These are phyloP conservation scores for Liodrosophila aerea DNA, from an alignment of 2,888 invertebrate species.

Conservation along the genomic window DNA sequence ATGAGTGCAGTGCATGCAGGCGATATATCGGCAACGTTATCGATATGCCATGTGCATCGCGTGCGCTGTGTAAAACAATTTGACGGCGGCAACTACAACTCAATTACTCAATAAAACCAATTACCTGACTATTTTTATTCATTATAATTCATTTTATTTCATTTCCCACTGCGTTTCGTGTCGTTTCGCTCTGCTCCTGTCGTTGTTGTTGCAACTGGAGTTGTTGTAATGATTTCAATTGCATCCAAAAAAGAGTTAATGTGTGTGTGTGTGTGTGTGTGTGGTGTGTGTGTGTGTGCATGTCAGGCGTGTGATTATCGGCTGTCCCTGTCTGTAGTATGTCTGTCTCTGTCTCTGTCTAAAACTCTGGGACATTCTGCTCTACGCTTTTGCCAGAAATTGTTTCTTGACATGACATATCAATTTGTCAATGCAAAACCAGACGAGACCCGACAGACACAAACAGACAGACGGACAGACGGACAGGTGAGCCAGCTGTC, in stretches of 20 bases:
- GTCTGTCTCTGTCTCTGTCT: constrained; percentile 11
- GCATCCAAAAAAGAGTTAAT: constrained; percentile 45
- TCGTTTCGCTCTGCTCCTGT: constrained; percentile 54
- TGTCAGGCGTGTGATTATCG: constrained; percentile 74
- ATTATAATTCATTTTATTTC: constrained; percentile 78
- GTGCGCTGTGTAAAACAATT: constrained; percentile 75
- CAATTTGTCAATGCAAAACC: constrained; percentile 78
- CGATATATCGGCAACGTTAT: constrained; percentile 1
- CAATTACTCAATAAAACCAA: constrained; percentile 79
- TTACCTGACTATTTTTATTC: constrained; percentile 77
- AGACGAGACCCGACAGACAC: constrained; percentile 15
- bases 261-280: constrained; percentile 59
- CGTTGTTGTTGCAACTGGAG: constrained; percentile 42
- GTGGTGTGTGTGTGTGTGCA: constrained; percentile 48
- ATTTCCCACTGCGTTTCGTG: constrained; percentile 77
- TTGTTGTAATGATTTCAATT: constrained; percentile 76
- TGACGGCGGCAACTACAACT: constrained; percentile 68
- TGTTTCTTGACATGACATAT: constrained; percentile 82
- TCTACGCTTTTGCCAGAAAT: constrained; percentile 75
- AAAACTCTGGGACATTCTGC: constrained; percentile 33
- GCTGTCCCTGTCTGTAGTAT: constrained; percentile 16
- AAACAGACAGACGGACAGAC: constrained; percentile 16
- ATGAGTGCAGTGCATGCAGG: not conserved
- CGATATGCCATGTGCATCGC: constrained; percentile 43
- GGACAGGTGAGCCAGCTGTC: constrained; percentile 34